phyloP scores from a whole-genome alignment of 2,113 vertebrate genomes.

The Clarias batrachus region DNA sequence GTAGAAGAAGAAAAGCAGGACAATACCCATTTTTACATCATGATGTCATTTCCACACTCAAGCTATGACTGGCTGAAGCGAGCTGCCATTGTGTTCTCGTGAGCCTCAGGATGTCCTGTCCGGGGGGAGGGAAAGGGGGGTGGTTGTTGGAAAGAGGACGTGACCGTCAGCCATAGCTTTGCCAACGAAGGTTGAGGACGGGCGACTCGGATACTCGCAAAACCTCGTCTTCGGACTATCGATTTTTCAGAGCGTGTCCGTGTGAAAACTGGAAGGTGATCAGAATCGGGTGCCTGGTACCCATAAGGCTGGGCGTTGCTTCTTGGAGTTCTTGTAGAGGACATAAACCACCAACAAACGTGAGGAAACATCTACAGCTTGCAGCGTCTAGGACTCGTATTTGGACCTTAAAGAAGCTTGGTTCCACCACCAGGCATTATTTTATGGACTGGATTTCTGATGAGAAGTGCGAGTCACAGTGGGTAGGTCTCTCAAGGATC shows the following conservation, averaged over 20 bases:
- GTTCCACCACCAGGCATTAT: not conserved
- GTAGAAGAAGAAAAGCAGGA: constrained; percentile 52
- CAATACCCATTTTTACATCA: constrained; percentile 74
- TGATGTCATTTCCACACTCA: constrained; percentile 81
- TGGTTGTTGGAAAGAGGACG: constrained; percentile 68
- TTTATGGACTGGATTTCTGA: constrained; percentile 22
- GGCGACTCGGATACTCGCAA: not conserved
- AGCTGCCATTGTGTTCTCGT: constrained; percentile 89
- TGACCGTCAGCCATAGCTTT: constrained; percentile 50
- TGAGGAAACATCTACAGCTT: not conserved
- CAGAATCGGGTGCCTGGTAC: not conserved
- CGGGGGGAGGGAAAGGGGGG: constrained; percentile 54
- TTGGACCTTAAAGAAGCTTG: not conserved
- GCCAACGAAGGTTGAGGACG: constrained; percentile 13
- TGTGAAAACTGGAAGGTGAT: not conserved
- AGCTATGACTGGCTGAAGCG: constrained; percentile 75
- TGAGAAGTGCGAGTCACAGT: constrained; percentile 44
- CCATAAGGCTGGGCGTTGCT: not conserved
- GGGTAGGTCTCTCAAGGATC: constrained; percentile 48
- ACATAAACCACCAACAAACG: not conserved
- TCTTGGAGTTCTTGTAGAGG: not conserved
- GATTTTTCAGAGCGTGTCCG: not conserved
- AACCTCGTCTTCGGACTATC: not conserved
- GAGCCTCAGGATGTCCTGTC: constrained; percentile 97
- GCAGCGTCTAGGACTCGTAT: not conserved